Evolutionary conservation across 2,888 invertebrate genomes (phyloP).

Genomic region (Agriotes lineatus): DNA sequence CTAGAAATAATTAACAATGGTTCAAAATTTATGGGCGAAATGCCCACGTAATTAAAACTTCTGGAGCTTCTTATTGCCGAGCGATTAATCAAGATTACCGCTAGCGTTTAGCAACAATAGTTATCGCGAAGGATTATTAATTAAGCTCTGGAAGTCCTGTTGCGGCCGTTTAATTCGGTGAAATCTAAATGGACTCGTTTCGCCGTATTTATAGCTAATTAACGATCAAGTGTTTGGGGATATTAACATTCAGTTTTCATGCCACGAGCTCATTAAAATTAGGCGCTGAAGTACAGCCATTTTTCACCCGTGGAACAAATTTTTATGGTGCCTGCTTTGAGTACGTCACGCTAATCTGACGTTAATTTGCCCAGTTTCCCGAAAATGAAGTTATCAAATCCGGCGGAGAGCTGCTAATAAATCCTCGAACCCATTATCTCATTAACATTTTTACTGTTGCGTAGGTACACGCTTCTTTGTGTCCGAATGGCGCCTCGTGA

Average conservation of each 20-base stretch:
- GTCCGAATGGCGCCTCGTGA: constrained; percentile 2
- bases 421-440: constrained; percentile 1
- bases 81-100: too few species aligned
- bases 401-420: background rate
- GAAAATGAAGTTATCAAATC: constrained; percentile 18
- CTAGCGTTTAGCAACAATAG: too few species aligned
- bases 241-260: constrained; percentile 6
- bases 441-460: constrained; percentile 16
- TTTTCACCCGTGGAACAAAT: constrained; percentile 14
- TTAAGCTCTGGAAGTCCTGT: too few species aligned
- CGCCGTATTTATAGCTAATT: background rate
- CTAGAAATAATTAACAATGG: too few species aligned
- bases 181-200: background rate
- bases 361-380: constrained; percentile 13
- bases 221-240: background rate
- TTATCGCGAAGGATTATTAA: too few species aligned
- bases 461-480: constrained; percentile 3
- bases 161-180: background rate
- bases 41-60: too few species aligned
- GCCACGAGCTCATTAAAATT: constrained; percentile 5
- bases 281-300: background rate
- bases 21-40: too few species aligned
- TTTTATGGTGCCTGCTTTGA: constrained; percentile 6
- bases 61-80: too few species aligned
- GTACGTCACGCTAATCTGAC: constrained; percentile 19